These are phyloP conservation scores for Pterois miles DNA, from an alignment of 2,797 vertebrate species.

Conservation along the genomic window DNA sequence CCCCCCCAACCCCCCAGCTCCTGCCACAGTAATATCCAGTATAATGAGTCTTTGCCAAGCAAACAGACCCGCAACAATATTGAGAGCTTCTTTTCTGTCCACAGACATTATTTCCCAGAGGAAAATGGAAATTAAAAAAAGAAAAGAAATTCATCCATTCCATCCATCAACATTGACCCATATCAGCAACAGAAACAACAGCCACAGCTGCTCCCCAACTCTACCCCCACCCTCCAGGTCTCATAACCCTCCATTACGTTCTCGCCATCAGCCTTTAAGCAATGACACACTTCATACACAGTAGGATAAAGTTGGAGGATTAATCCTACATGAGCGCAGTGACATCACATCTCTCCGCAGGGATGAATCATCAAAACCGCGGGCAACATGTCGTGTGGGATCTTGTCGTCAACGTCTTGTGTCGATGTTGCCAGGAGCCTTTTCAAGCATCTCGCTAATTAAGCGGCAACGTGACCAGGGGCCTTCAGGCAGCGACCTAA, in stretches of 20 bases:
- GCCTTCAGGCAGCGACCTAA: slow-evolving; percentile 35
- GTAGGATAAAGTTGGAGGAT: not conserved
- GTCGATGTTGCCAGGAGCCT: slow-evolving; percentile 40
- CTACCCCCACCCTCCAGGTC: not conserved
- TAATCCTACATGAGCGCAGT: slow-evolving; percentile 15
- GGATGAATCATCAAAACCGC: slow-evolving; percentile 28
- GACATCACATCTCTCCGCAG: slow-evolving; percentile 29
- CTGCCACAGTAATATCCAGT: slow-evolving; percentile 69
- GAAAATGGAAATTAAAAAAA: slow-evolving; percentile 70
- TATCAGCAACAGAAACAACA: slow-evolving; percentile 27
- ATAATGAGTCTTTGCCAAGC: slow-evolving; percentile 73
- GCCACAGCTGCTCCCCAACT: not conserved
- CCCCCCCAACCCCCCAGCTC: not conserved
- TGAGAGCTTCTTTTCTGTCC: slow-evolving; percentile 65
- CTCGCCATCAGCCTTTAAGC: slow-evolving; percentile 41
- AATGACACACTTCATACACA: slow-evolving; percentile 12
- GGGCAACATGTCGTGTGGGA: slow-evolving; percentile 32
- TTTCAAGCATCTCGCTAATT: slow-evolving; percentile 51
- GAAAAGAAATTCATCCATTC: slow-evolving; percentile 56
- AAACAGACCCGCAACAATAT: slow-evolving; percentile 73
- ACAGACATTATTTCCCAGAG: slow-evolving; percentile 75
- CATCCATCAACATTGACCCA: slow-evolving; percentile 64
- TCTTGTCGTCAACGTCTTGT: slow-evolving; percentile 20
- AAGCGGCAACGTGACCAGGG: slow-evolving; percentile 57
- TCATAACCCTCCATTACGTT: slow-evolving; percentile 51